Conservation (phyloP, 1,140 invertebrate genomes). For the Sitobion miscanthi region DNA sequence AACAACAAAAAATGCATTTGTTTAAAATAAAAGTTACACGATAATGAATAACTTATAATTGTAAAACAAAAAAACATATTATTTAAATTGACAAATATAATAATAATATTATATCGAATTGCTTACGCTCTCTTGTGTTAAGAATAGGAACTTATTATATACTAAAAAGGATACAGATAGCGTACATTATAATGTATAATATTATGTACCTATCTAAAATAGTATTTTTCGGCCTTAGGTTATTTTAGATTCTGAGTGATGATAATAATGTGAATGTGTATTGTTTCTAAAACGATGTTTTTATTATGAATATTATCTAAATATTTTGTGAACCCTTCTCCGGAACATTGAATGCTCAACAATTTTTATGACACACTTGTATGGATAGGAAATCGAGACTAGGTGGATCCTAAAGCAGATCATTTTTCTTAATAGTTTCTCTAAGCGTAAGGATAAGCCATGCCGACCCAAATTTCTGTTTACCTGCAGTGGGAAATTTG, state of each 20-base stretch:
- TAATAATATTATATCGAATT: background rate
- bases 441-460: background rate
- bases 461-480: background rate
- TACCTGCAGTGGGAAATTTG: background rate
- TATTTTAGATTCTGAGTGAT: background rate
- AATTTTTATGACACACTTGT: background rate
- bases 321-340: background rate
- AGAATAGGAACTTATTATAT: background rate
- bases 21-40: background rate
- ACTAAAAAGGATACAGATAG: background rate
- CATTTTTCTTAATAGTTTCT: too few species aligned
- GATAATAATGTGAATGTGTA: background rate
- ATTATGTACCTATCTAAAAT: background rate
- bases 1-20: background rate
- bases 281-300: background rate
- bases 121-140: background rate
- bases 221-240: background rate
- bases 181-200: background rate
- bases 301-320: background rate
- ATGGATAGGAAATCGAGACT: background rate
- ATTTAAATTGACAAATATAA: background rate
- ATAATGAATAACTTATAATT: background rate
- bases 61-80: background rate
- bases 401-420: background rate
- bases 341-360: background rate